Conservation (phyloP, 2,888 invertebrate species). For the Caenorhabditis becei region DNA sequence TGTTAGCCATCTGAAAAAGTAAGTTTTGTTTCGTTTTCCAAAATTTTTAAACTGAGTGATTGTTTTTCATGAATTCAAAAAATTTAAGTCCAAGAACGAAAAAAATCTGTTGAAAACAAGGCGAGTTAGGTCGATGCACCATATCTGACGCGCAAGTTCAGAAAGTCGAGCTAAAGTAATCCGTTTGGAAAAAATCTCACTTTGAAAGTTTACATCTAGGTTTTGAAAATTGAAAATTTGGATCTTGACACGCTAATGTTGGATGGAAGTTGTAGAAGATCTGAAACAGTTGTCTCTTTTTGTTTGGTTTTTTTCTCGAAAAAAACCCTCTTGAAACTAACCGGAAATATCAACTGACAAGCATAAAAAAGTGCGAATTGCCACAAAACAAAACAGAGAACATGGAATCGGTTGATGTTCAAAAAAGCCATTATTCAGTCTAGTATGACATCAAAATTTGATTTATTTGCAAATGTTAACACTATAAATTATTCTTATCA, state of each 20-base stretch:
- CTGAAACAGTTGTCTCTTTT: slow-evolving; percentile 32
- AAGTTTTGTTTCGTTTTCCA: too few relatives aligned
- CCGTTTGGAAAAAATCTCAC: slow-evolving; percentile 30
- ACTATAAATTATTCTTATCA: background rate
- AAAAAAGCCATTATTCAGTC: slow-evolving; percentile 51
- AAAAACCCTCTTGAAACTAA: slow-evolving; percentile 9
- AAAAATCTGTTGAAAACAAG: too few relatives aligned
- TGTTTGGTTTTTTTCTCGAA: background rate
- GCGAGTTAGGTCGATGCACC: too few relatives aligned
- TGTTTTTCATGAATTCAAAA: too few relatives aligned
- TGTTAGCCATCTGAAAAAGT: too few relatives aligned
- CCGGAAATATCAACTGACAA: slow-evolving; percentile 70
- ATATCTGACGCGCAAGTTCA: too few relatives aligned
- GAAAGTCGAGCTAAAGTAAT: too few relatives aligned
- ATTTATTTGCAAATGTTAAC: background rate
- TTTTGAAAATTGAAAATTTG: slow-evolving; percentile 57
- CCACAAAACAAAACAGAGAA: slow-evolving; percentile 64
- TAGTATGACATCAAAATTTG: background rate
- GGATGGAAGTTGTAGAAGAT: slow-evolving; percentile 69
- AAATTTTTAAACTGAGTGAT: too few relatives aligned
- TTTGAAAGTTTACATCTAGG: slow-evolving; percentile 65
- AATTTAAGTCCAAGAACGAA: too few relatives aligned
- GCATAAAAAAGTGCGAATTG: slow-evolving; percentile 68
- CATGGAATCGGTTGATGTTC: slow-evolving; percentile 65
- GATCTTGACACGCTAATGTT: slow-evolving; percentile 55